phyloP scores from a whole-genome alignment of 2,888 invertebrate species.

The Calliscelio sp. region DNA sequence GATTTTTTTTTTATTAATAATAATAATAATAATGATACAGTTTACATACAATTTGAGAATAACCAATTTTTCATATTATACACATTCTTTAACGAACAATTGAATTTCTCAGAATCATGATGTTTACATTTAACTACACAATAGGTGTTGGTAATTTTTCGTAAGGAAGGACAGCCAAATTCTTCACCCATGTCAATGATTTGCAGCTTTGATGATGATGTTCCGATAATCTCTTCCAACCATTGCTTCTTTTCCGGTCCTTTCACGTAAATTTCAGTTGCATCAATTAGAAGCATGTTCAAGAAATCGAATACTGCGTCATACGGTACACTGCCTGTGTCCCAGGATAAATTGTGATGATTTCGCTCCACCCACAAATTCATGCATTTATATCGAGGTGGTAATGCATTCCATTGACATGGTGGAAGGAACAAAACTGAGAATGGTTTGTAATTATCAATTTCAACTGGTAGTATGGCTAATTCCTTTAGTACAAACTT shows the following conservation, averaged over 20 bases:
- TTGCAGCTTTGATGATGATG: slow-evolving; percentile 2
- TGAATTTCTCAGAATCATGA: slow-evolving; percentile 20
- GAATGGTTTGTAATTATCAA: background rate
- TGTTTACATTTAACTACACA: slow-evolving; percentile 7
- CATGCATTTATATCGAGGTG: slow-evolving; percentile 35
- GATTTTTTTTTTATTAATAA: background rate
- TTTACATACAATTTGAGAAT: slow-evolving; percentile 15
- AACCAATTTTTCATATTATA: slow-evolving; percentile 15
- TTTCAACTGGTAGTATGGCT: slow-evolving; percentile 1
- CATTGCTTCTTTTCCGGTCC: slow-evolving; percentile 37
- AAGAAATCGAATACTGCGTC: background rate
- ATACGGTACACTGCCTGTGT: slow-evolving; percentile 31
- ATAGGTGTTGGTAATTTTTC: slow-evolving; percentile 14
- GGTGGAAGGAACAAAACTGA: slow-evolving; percentile 30
- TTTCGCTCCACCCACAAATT: slow-evolving; percentile 41
- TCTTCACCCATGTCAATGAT: slow-evolving; percentile 33
- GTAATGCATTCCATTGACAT: slow-evolving; percentile 27
- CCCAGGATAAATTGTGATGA: slow-evolving; percentile 40
- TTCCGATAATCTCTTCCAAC: slow-evolving; percentile 22
- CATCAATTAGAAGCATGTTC: slow-evolving; percentile 26
- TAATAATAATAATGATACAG: too few relatives aligned
- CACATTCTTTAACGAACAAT: slow-evolving; percentile 36
- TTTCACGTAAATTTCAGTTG: slow-evolving; percentile 35
- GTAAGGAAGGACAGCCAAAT: slow-evolving; percentile 29
- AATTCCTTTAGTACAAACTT: too few relatives aligned